Evolutionary conservation across 2,113 vertebrate genomes (phyloP).

Genomic region (Paramisgurnus dabryanus): DNA sequence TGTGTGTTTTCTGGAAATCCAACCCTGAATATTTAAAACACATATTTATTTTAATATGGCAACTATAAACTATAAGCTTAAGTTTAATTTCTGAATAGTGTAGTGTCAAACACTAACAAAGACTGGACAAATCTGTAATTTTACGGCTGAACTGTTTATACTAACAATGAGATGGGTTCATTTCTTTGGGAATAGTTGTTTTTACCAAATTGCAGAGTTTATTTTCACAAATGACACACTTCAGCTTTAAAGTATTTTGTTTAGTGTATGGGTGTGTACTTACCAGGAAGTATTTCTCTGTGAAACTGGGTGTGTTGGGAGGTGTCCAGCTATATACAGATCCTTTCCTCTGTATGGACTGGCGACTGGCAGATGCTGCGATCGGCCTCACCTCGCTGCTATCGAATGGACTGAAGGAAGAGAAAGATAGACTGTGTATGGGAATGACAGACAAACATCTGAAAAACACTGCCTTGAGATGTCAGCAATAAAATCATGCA

Average conservation of each 20-base stretch:
- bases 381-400: conserved; percentile 75
- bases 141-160: no score
- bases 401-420: conserved; percentile 83
- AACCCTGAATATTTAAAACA: no score
- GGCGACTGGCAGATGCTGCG: conserved; percentile 74
- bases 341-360: conserved; percentile 83
- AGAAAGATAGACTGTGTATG: conserved; percentile 13
- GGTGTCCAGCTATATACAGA: conserved; percentile 89
- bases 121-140: no score
- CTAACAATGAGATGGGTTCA: no score
- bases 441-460: no score
- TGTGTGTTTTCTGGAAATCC: no score
- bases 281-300: conserved; percentile 89
- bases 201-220: neutral
- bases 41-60: no score
- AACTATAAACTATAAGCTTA: no score
- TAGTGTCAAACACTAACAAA: no score
- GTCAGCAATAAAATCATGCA: no score
- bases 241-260: neutral
- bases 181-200: no score
- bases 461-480: neutral
- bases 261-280: conserved; percentile 58
- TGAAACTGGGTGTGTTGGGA: conserved; percentile 90
- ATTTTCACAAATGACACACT: conserved; percentile 16
- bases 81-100: no score